Percentiles rank a stretch among this genome's conserved stretches.
These are phyloP conservation scores for Myioborus melanocephalus DNA, from an alignment of 2,797 vertebrate genomes.

Conservation along the genomic window DNA sequence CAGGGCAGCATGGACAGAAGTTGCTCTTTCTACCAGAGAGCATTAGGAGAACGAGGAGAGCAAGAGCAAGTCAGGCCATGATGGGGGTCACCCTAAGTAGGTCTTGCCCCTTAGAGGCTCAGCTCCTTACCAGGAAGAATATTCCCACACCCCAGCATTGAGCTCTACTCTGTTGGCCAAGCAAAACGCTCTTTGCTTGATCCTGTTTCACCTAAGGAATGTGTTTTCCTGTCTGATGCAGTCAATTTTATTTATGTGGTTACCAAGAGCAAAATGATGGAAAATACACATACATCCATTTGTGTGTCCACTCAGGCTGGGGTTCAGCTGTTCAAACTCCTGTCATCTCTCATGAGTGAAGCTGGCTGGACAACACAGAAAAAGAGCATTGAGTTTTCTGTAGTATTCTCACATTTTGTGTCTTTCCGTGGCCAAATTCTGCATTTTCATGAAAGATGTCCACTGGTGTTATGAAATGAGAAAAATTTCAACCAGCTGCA, in stretches of 20 bases:
- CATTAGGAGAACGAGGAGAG: not conserved
- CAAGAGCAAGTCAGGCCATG: not conserved
- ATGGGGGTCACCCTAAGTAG: not conserved
- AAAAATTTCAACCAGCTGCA: constrained; percentile 55
- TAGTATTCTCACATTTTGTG: not conserved
- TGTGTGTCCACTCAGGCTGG: not conserved
- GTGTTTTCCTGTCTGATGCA: not conserved
- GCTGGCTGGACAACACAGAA: not conserved
- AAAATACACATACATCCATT: not conserved
- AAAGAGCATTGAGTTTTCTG: not conserved
- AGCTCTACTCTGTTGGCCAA: not conserved
- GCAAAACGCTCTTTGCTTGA: not conserved
- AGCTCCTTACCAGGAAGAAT: not conserved
- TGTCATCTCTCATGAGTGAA: not conserved
- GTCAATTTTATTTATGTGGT: not conserved
- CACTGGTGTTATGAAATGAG: not conserved
- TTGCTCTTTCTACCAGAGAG: not conserved
- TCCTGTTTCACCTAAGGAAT: not conserved
- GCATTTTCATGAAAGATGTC: constrained; percentile 6
- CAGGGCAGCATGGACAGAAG: not conserved
- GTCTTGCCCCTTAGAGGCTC: not conserved
- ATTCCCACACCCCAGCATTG: not conserved
- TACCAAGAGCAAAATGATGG: not conserved
- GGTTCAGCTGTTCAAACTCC: not conserved
- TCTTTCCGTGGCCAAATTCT: not conserved